Base-by-base conservation (phyloP, 2,113 vertebrate species). In the Desmodus rotundus region DNA sequence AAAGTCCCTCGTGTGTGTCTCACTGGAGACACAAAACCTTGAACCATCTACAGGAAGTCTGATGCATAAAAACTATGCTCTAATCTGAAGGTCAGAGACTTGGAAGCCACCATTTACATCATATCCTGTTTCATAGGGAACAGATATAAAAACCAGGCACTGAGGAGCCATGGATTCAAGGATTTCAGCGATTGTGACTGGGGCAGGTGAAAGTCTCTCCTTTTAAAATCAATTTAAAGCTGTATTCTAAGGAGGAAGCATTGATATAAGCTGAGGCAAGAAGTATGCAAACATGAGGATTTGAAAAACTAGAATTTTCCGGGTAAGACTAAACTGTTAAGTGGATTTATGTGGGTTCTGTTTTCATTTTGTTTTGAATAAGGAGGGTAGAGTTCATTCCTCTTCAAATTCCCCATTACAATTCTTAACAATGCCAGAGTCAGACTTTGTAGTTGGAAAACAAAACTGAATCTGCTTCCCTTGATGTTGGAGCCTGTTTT, bases 181-280 rank as follows among this genome's bases (percentile, higher is more conserved):
- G 9, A 73, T 77, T 89, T 91, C 54, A 88, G 56, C 63, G 36
- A 91, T 7, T 72, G 16, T 52, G 73, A 89, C 0, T 54, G 6
- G 12, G 91, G 20, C 26, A 12, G 4, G 11, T 84, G 8, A 31
- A 89, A 86, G 43, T 36, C 17, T 8, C 50, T 94, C 56, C 36
- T 90, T 63, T 14, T 77, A 87, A 93, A 93, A 72, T 58, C 90
- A 91, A 84, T 56, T 67, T 74, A 81, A 92, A 91, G 24, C 41
- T 65, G 7, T 7, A 72, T 36, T 87, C 52, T 67, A 5, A 72
- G 14, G 38, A 86, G n/a, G 54, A 87, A 96, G 43, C 81, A 94
- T 19, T 61, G 26, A 87, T 58, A 45, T 61, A 28, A 43, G 61
- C 58, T 67, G 16, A 89, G 12, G 36, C 13, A 33, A n/a, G 41